Conservation (phyloP, 2,888 invertebrate species). For the Philopedon plagiatum region DNA sequence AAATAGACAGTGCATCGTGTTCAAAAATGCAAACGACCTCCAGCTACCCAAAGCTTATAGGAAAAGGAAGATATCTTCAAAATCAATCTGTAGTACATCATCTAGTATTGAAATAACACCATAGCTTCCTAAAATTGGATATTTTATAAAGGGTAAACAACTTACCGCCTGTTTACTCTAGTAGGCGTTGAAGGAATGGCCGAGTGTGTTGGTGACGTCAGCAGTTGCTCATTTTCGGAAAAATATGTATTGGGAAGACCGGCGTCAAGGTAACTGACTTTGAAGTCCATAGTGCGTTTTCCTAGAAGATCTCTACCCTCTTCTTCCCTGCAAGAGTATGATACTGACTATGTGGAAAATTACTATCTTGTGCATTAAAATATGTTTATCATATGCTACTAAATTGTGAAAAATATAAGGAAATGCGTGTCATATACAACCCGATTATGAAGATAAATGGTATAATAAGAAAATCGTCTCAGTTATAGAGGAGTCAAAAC, state of each 20-base stretch:
- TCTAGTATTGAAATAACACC: neutral
- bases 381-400: no score
- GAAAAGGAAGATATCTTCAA: no score
- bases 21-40: no score
- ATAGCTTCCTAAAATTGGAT: no score
- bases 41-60: no score
- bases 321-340: constrained; percentile 84
- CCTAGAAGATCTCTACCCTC: constrained; percentile 97
- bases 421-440: no score
- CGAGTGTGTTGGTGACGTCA: constrained; percentile 71
- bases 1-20: no score
- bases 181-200: constrained; percentile 72
- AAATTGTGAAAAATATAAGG: no score
- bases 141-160: neutral
- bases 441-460: no score
- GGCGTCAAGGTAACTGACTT: constrained; percentile 97
- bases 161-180: constrained; percentile 78
- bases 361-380: neutral
- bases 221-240: constrained; percentile 86
- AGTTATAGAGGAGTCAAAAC: no score
- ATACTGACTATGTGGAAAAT: neutral
- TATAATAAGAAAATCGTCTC: no score
- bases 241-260: constrained; percentile 93
- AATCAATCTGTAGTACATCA: no score
- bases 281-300: constrained; percentile 99